Evolutionary conservation across 1,140 invertebrate species (phyloP).

Genomic region (Teleogryllus occipitalis): DNA sequence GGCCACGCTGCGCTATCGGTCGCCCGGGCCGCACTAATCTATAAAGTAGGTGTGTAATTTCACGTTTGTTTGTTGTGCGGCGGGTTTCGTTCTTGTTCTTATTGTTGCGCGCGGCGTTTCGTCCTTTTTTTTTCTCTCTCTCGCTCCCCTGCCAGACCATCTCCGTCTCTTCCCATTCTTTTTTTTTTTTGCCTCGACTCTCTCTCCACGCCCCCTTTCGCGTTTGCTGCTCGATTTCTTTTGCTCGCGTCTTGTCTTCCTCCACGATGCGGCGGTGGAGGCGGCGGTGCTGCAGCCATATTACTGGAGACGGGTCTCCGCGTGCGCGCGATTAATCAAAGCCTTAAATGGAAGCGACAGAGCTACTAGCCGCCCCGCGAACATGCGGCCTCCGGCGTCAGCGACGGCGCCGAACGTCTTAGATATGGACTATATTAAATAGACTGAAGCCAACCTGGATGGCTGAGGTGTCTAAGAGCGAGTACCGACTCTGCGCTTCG

Average conservation of each 20-base stretch:
- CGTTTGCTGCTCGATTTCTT: neutral
- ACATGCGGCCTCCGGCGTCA: neutral
- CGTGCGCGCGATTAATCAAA: neutral
- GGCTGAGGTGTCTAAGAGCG: too few relatives aligned
- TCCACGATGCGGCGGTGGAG: neutral
- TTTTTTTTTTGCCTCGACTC: neutral
- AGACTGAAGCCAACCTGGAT: too few relatives aligned
- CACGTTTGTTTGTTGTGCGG: neutral
- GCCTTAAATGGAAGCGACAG: slow-evolving; percentile 3
- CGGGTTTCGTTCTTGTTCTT: neutral
- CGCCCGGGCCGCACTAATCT: neutral
- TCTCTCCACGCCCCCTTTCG: neutral
- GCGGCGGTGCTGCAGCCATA: neutral
- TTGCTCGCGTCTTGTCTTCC: neutral
- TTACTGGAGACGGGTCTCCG: neutral
- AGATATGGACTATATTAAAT: too few relatives aligned
- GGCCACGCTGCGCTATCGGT: neutral
- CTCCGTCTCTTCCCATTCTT: neutral
- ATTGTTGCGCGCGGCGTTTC: neutral
- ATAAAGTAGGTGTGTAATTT: neutral
- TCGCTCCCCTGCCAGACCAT: neutral
- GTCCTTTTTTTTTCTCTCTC: neutral
- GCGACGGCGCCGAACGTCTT: too few relatives aligned
- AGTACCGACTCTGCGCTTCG: too few relatives aligned
- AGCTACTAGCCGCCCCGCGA: neutral